Percentiles rank a stretch among this genome's conserved stretches.
Evolutionary conservation across 2,113 vertebrate species (phyloP).

Genomic region (Sciurus niger): DNA sequence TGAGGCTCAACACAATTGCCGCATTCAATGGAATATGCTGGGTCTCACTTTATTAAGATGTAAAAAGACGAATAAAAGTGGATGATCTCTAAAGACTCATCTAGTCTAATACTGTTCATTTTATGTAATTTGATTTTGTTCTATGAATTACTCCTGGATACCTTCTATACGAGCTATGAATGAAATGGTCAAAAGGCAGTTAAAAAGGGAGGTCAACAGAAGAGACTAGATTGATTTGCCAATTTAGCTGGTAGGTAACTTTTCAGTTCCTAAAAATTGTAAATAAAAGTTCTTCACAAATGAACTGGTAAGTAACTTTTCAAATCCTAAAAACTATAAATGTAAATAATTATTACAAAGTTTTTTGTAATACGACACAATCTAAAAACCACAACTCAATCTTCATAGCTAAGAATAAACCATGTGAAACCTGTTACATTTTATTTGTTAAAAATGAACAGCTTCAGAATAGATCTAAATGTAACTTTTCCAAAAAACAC

Average conservation of each 20-base stretch:
- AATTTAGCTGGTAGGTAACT: conserved; percentile 43
- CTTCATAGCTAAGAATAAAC: conserved; percentile 82
- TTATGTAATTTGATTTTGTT: conserved; percentile 29
- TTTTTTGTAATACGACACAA: conserved; percentile 13
- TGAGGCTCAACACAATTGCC: not conserved
- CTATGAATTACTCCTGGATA: not conserved
- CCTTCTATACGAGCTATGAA: conserved; percentile 23
- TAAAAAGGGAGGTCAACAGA: not conserved
- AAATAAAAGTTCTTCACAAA: conserved; percentile 38
- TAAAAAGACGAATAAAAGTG: not conserved
- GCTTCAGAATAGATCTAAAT: conserved; percentile 91
- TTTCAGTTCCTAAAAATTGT: conserved; percentile 57
- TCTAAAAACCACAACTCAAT: conserved; percentile 74
- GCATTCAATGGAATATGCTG: not conserved
- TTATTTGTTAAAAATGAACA: conserved; percentile 89
- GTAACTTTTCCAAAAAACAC: conserved; percentile 91
- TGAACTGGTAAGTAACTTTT: conserved; percentile 11
- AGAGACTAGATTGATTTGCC: conserved; percentile 21
- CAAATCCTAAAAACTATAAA: conserved; percentile 51
- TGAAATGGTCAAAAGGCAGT: conserved; percentile 56
- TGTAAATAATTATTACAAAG: conserved; percentile 41
- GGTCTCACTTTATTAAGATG: not conserved
- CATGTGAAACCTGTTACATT: conserved; percentile 88
- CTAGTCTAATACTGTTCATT: not conserved
- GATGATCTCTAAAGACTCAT: not conserved